Conservation (phyloP, 2,888 invertebrate genomes). For the Pyrocoelia pectoralis region DNA sequence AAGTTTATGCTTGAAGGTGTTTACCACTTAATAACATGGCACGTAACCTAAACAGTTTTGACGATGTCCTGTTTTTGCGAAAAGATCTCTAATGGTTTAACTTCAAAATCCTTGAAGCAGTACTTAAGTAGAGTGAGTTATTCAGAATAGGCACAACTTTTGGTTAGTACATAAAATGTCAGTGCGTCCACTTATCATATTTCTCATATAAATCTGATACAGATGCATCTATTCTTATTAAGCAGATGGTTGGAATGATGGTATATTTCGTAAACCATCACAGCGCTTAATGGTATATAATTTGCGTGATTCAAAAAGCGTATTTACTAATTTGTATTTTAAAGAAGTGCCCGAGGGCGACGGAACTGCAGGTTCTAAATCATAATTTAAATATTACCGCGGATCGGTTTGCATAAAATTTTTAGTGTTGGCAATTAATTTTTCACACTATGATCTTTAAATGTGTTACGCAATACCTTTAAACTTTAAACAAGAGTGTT, state of each 20-base stretch:
- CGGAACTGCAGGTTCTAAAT: conserved; percentile 45
- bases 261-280: conserved; percentile 25
- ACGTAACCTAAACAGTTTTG: neutral
- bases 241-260: conserved; percentile 24
- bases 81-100: no score
- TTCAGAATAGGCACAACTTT: no score
- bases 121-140: neutral
- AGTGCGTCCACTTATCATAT: conserved; percentile 17
- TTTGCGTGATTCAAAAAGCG: conserved; percentile 39
- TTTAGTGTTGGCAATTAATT: conserved; percentile 19
- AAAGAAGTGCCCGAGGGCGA: conserved; percentile 34
- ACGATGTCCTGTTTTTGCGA: no score
- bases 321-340: conserved; percentile 41
- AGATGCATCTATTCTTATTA: conserved; percentile 11
- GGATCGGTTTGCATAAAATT: conserved; percentile 21
- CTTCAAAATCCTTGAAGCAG: no score
- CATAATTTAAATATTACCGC: conserved; percentile 36
- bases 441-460: conserved; percentile 22
- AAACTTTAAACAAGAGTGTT: conserved; percentile 38
- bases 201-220: conserved; percentile 32
- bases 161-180: neutral
- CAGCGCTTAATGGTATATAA: conserved; percentile 36
- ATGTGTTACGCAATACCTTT: neutral
- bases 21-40: neutral
- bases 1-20: neutral